Conservation (phyloP, 2,113 vertebrate genomes). For the Nibea coibor region DNA sequence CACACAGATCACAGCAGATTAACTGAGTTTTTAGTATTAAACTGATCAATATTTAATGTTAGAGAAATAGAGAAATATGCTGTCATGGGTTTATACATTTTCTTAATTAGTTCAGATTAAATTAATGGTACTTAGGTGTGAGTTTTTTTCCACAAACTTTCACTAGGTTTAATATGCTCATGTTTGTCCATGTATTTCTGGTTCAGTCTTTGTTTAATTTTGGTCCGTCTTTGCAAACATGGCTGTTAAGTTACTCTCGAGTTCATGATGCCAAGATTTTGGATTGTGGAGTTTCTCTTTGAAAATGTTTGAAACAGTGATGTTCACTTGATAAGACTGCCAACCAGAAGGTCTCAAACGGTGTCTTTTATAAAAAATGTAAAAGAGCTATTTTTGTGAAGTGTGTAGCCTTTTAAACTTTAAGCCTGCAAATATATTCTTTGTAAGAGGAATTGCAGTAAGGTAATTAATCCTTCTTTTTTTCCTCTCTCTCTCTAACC, state of each 20-base stretch:
- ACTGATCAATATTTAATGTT: not conserved
- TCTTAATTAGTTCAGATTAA: not conserved
- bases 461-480: slow-evolving; percentile 1
- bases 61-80: not conserved
- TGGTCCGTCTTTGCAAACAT: not conserved
- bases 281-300: not conserved
- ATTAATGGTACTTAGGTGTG: not conserved
- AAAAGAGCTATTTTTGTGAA: not conserved
- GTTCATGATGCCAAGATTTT: not conserved
- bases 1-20: not conserved
- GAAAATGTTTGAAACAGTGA: not conserved
- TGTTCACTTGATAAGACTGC: not conserved
- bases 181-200: not conserved
- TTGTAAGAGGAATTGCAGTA: slow-evolving; percentile 2
- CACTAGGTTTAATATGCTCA: not conserved
- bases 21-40: no score
- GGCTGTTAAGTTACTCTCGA: not conserved
- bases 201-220: not conserved
- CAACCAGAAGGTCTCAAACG: not conserved
- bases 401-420: slow-evolving; percentile 3
- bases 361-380: not conserved
- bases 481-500: not conserved
- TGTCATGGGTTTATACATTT: not conserved
- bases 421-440: slow-evolving; percentile 20
- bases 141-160: not conserved